Evolutionary conservation across 2,888 invertebrate species (phyloP).

Genomic region (Choristoneura rosaceana): DNA sequence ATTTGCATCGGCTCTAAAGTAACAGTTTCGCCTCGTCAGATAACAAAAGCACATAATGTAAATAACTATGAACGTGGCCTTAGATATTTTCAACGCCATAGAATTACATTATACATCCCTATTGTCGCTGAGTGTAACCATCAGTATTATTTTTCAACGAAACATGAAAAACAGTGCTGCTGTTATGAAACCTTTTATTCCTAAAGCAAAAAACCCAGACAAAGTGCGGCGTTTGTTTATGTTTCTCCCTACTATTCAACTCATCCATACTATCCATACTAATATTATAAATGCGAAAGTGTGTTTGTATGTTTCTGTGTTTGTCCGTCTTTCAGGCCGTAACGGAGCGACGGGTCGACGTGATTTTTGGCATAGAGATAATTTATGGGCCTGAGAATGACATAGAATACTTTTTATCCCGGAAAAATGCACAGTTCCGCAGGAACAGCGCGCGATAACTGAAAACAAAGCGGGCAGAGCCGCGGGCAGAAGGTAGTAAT

Average conservation of each 20-base stretch:
- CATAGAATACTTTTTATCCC: too few relatives aligned
- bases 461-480: too few relatives aligned
- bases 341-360: too few relatives aligned
- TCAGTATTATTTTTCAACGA: not conserved
- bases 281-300: too few relatives aligned
- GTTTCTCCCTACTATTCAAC: not conserved
- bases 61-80: constrained; percentile 11
- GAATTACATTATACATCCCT: not conserved
- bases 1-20: constrained; percentile 35
- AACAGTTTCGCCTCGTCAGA: constrained; percentile 17
- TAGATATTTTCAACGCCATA: not conserved
- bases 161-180: not conserved
- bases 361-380: too few relatives aligned
- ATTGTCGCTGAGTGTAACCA: not conserved
- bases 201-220: not conserved
- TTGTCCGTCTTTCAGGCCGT: too few relatives aligned
- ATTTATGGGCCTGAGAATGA: too few relatives aligned
- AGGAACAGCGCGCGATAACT: too few relatives aligned
- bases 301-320: too few relatives aligned
- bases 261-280: too few relatives aligned
- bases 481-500: too few relatives aligned
- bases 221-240: not conserved
- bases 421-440: too few relatives aligned
- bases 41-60: constrained; percentile 30
- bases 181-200: not conserved